Percentiles rank a stretch among this genome's conserved stretches.
Conservation (phyloP, 2,113 vertebrate genomes). For the Tympanuchus pallidicinctus region DNA sequence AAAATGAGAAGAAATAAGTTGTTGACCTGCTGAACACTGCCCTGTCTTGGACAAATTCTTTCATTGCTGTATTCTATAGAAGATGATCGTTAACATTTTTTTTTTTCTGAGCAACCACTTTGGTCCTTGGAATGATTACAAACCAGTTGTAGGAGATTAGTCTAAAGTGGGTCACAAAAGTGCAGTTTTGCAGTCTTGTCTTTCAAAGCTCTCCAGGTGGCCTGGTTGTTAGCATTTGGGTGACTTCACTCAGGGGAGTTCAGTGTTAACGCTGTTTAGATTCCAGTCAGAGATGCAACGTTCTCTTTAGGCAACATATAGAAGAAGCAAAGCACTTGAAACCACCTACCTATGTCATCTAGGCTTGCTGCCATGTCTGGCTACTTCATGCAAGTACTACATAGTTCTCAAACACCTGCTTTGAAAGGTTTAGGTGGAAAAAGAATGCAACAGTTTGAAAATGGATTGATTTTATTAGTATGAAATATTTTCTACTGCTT, state of each 20-base stretch:
- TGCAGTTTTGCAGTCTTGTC: background rate
- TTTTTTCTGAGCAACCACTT: background rate
- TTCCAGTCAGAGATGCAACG: background rate
- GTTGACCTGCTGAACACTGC: background rate
- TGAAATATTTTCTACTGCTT: background rate
- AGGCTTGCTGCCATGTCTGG: background rate
- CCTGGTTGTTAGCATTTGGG: background rate
- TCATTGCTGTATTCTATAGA: background rate
- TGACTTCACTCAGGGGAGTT: background rate
- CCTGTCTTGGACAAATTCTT: background rate
- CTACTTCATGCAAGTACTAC: background rate
- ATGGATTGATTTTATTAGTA: background rate
- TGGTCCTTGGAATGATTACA: background rate
- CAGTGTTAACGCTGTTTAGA: no score
- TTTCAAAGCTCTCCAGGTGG: background rate
- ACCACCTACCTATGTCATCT: background rate
- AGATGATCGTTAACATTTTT: background rate
- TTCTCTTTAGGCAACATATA: background rate
- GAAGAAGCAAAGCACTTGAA: background rate
- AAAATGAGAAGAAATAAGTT: background rate
- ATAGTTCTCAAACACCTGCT: background rate
- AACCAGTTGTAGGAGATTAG: background rate
- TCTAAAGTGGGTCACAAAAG: background rate
- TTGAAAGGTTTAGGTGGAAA: background rate
- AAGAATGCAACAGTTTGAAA: background rate